Percentiles rank a stretch among this genome's conserved stretches.
Evolutionary conservation across 2,888 invertebrate genomes (phyloP).

Genomic region (Hylaea fasciaria): DNA sequence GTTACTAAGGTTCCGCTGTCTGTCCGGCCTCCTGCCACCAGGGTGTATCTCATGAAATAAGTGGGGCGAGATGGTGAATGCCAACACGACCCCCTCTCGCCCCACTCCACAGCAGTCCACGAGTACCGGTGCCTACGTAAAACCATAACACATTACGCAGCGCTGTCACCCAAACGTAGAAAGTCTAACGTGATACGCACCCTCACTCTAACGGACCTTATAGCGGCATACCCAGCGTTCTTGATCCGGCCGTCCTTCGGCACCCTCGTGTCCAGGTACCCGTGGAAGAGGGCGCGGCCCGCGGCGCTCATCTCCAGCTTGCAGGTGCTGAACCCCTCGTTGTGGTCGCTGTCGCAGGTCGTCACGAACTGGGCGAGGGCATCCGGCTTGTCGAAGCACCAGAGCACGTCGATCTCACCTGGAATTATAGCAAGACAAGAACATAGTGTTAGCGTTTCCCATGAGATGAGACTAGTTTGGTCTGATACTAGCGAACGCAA

Average conservation of each 20-base stretch:
- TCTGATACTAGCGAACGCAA: too few species aligned
- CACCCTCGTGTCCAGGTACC: conserved; percentile 87
- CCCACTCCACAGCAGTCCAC: too few species aligned
- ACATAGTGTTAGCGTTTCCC: background rate
- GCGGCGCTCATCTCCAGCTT: conserved; percentile 87
- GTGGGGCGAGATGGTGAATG: too few species aligned
- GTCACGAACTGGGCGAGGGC: conserved; percentile 89
- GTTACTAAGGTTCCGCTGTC: too few species aligned
- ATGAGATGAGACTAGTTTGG: too few species aligned
- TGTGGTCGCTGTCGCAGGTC: conserved; percentile 92
- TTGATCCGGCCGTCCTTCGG: conserved; percentile 93
- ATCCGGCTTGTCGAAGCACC: conserved; percentile 88
- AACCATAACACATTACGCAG: background rate
- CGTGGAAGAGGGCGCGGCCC: conserved; percentile 90
- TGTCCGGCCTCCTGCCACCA: too few species aligned
- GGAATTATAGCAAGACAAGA: conserved; percentile 38
- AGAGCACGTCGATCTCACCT: conserved; percentile 90
- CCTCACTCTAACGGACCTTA: conserved; percentile 87
- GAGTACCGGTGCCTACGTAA: too few species aligned
- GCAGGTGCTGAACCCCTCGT: conserved; percentile 92
- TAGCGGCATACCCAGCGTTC: conserved; percentile 92
- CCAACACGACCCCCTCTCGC: too few species aligned
- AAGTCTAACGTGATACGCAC: conserved; percentile 65
- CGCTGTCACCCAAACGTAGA: background rate
- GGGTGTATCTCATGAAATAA: too few species aligned